These are phyloP conservation scores for Tragulus kanchil DNA, from an alignment of 2,113 vertebrate species.

Conservation along the genomic window DNA sequence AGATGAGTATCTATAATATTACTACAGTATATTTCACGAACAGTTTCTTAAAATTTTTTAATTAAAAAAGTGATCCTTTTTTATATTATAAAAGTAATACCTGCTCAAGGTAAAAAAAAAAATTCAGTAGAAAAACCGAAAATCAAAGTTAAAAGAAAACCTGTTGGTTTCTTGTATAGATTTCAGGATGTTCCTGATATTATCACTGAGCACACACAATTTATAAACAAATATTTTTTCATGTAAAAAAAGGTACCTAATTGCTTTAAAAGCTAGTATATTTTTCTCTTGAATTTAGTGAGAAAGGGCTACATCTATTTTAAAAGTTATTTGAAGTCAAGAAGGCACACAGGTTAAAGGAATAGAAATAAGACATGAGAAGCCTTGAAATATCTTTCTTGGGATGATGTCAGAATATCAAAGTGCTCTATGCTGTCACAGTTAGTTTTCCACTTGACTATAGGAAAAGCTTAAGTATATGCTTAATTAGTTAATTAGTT, in stretches of 20 bases:
- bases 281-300: constrained; percentile 33
- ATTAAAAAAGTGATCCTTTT: neutral
- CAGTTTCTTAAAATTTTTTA: neutral
- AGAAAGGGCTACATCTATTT: constrained; percentile 53
- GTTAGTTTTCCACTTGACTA: constrained; percentile 59
- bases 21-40: neutral
- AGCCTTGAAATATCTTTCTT: constrained; percentile 77
- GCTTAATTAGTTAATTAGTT: constrained; percentile 76
- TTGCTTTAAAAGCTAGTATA: constrained; percentile 73
- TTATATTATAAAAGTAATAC: neutral
- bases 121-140: neutral
- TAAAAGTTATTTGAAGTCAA: constrained; percentile 74
- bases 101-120: neutral
- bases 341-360: constrained; percentile 51
- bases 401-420: constrained; percentile 77
- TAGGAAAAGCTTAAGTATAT: constrained; percentile 54
- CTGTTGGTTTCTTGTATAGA: neutral
- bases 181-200: neutral
- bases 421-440: constrained; percentile 34
- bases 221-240: too few relatives aligned
- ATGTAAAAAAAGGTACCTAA: constrained; percentile 53
- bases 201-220: neutral
- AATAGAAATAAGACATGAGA: constrained; percentile 52
- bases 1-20: neutral
- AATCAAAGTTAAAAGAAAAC: neutral